These are phyloP conservation scores for Periphyllus acericola DNA, from an alignment of 2,888 invertebrate genomes.

Conservation along the genomic window DNA sequence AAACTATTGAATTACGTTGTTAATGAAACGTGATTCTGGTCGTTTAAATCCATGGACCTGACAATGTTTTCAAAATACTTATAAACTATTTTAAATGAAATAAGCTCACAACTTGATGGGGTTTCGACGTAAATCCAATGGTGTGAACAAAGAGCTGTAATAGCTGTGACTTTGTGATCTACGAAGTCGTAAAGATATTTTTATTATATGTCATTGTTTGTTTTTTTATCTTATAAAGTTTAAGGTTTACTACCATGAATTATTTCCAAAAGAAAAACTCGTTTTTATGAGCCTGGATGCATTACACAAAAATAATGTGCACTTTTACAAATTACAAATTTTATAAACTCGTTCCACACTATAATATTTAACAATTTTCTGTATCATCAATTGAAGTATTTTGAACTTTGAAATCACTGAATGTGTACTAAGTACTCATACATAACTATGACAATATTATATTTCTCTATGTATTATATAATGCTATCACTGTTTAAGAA, in stretches of 20 bases:
- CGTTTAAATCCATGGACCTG: not conserved
- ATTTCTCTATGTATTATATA: too few species aligned
- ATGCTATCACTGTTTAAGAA: too few species aligned
- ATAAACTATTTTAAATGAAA: not conserved
- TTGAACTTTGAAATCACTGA: too few species aligned
- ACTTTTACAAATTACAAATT: not conserved
- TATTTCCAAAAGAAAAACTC: not conserved
- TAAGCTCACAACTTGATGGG: not conserved
- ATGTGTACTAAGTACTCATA: too few species aligned
- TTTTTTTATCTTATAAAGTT: not conserved
- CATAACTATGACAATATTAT: too few species aligned
- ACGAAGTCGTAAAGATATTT: not conserved
- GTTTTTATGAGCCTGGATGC: not conserved
- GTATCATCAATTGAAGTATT: too few species aligned
- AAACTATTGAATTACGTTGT: conserved; percentile 8
- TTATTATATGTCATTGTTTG: not conserved
- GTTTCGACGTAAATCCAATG: not conserved
- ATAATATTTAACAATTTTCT: too few species aligned
- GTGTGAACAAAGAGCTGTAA: not conserved
- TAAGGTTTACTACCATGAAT: not conserved
- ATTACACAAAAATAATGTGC: not conserved
- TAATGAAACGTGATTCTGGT: conserved; percentile 2
- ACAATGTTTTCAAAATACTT: not conserved
- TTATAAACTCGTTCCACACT: not conserved
- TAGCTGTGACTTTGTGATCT: not conserved